Base-by-base conservation (phyloP, 2,888 invertebrate genomes). In the Cephus nigrinus region DNA sequence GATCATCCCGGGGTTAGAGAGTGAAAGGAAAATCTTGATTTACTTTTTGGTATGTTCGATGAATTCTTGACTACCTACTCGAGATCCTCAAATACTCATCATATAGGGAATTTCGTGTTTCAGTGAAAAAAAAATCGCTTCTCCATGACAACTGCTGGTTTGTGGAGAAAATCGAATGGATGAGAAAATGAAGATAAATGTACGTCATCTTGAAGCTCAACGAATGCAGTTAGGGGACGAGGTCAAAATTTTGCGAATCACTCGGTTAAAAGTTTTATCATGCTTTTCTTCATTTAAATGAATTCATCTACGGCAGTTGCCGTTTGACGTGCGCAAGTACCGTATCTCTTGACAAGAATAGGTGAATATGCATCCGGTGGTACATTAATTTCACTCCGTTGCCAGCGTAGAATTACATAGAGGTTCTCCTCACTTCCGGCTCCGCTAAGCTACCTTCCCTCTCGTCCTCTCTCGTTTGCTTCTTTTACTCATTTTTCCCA, bases 1-100 rank as follows among this genome's bases (percentile, higher is more conserved):
- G 55, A 5, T 55, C 55, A 55, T 23, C 23, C 55, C 76, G 79
- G 80, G 82, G 84, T 83, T 84, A 84, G 83, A 86, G 80, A 83
- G 82, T 81, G 82, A 84, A 82, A 82, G 81, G 82, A 84, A 83
- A 82, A 83, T 79, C 77, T 75, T 79, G 80, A 85, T 86, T 84
- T 82, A 84, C 83, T 84, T 76, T 80, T 76, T 15, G 55, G 77
- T 82, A 80, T 77, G 77, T 40, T 77, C 81, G 82, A 83, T 83
- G 82, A 82, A 83, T 82, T 78, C 80, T 83, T 81, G 40, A 80
- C 80, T 36, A 40, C 31, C 23, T 23, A 9, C 2, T 55, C 15
- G 23, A 23, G 23, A 23, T 9, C 23, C 5, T 55, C 23, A 23
- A 55, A 55, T 9, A 55, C 23, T 23, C 40, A 40, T 1, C 23